Evolutionary conservation across 2,797 vertebrate genomes (phyloP).

Genomic region (Gadopsis marmoratus): DNA sequence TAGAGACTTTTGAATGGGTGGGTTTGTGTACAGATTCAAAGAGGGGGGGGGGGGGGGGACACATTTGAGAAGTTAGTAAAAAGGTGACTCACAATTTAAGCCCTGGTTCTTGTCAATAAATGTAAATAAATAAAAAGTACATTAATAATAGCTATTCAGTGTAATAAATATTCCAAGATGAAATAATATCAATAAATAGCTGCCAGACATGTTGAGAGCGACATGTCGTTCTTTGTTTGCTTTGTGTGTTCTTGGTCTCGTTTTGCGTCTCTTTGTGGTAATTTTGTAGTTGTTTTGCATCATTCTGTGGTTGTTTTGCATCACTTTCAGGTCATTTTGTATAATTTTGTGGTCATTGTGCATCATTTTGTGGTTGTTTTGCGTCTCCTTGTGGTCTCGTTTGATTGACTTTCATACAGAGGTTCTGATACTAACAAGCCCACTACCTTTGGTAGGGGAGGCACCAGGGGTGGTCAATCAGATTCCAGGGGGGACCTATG

Average conservation of each 20-base stretch:
- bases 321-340: not conserved
- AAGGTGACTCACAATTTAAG: not conserved
- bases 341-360: too few relatives aligned
- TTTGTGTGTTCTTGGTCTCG: too few relatives aligned
- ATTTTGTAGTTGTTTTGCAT: not conserved
- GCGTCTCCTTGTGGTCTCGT: not conserved
- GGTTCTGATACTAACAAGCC: conserved; percentile 4
- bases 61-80: not conserved
- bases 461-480: not conserved
- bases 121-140: not conserved
- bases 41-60: fast-evolving
- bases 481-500: not conserved
- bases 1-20: conserved; percentile 13
- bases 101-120: not conserved
- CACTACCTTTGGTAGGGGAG: not conserved
- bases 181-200: not conserved
- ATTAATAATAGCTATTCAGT: not conserved
- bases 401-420: not conserved
- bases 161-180: not conserved
- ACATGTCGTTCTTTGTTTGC: too few relatives aligned
- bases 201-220: not conserved
- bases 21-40: not conserved
- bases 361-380: not conserved
- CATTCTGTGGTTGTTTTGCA: not conserved
- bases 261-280: not conserved